Evolutionary conservation across 53 echinoderm and acorn worm genomes (phyloP).

Genomic region (Pentamera pediparva): DNA sequence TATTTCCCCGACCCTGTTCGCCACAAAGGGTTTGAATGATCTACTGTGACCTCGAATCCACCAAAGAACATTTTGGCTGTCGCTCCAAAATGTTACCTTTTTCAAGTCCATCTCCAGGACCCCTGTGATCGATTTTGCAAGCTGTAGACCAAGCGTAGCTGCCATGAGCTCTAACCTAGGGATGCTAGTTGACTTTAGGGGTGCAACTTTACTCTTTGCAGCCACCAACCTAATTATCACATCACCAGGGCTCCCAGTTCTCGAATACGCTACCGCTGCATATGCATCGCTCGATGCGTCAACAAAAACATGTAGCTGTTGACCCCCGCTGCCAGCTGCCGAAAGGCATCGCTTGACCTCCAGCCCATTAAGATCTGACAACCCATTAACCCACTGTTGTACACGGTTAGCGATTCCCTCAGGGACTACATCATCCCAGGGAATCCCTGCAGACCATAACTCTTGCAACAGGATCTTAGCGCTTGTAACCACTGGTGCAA

Average conservation of each 20-base stretch:
- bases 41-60: neutral
- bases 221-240: neutral
- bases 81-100: conserved; percentile 17
- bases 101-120: conserved; percentile 7
- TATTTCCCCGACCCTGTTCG: conserved; percentile 37
- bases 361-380: neutral
- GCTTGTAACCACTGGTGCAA: neutral
- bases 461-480: neutral
- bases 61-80: conserved; percentile 12
- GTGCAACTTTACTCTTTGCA: conserved; percentile 25
- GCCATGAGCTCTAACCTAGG: conserved; percentile 9
- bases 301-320: neutral
- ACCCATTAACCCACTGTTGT: neutral
- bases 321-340: neutral
- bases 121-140: conserved; percentile 5
- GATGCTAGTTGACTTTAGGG: conserved; percentile 12
- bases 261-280: conserved; percentile 25
- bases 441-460: neutral
- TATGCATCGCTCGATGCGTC: conserved; percentile 25
- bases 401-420: conserved; percentile 4
- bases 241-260: neutral
- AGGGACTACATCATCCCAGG: neutral
- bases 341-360: neutral
- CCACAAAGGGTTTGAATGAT: conserved; percentile 38
- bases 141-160: conserved; percentile 18